phyloP scores from a whole-genome alignment of 2,113 vertebrate species.

The Cheirogaleus medius region DNA sequence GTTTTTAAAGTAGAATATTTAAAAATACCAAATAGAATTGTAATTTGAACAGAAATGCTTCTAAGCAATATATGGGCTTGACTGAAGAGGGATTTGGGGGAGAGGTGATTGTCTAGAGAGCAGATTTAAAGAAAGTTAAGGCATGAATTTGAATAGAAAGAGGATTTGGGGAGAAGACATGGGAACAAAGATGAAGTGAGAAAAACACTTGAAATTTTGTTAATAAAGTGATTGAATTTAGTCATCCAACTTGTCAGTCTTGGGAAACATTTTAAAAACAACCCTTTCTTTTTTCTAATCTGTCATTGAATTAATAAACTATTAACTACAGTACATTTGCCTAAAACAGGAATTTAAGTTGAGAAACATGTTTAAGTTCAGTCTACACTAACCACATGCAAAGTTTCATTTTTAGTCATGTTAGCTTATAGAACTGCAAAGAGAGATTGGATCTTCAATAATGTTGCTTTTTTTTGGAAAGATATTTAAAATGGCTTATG shows the following conservation, averaged over 20 bases:
- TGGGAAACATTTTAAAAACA: not conserved
- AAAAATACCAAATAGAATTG: not conserved
- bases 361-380: constrained; percentile 35
- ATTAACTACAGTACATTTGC: not conserved
- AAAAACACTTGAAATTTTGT: not conserved
- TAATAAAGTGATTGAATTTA: not conserved
- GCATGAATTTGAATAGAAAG: not conserved
- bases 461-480: not conserved
- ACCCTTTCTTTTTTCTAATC: not conserved
- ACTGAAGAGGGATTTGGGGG: not conserved
- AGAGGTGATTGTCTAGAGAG: not conserved
- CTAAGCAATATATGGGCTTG: not conserved
- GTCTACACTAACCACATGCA: not conserved
- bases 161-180: not conserved
- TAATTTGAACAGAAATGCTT: not conserved
- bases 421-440: not conserved
- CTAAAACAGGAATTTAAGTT: constrained; percentile 54
- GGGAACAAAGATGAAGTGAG: not conserved
- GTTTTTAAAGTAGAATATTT: not conserved
- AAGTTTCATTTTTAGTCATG: constrained; percentile 63
- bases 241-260: not conserved
- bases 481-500: constrained; percentile 25
- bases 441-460: not conserved
- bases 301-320: constrained; percentile 38
- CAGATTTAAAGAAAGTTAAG: not conserved